Evolutionary conservation across 2,888 invertebrate genomes (phyloP).

Genomic region (Yponomeuta cagnagella): DNA sequence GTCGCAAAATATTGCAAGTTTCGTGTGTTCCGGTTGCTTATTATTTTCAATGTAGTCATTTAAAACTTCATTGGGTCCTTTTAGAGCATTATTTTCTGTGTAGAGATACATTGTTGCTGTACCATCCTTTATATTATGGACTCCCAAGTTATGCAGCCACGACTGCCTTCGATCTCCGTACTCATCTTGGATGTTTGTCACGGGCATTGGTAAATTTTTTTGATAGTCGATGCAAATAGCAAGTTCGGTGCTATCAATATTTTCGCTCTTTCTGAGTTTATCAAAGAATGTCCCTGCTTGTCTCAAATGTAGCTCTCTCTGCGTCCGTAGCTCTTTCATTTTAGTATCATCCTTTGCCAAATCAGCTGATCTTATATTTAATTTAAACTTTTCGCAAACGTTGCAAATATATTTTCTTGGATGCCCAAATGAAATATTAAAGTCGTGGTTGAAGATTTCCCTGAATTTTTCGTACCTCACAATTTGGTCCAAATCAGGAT

Average conservation of each 20-base stretch:
- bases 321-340: background rate
- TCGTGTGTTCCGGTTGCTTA: background rate
- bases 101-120: constrained; percentile 21
- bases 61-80: constrained; percentile 21
- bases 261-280: constrained; percentile 5
- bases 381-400: constrained; percentile 20
- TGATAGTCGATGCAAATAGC: constrained; percentile 16
- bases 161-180: constrained; percentile 20
- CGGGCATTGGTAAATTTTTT: constrained; percentile 21
- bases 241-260: background rate
- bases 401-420: constrained; percentile 22
- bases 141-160: constrained; percentile 21
- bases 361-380: constrained; percentile 16
- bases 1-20: constrained; percentile 18
- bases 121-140: constrained; percentile 19
- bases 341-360: background rate
- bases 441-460: constrained; percentile 22
- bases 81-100: constrained; percentile 18
- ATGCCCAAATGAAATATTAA: constrained; percentile 21
- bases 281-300: constrained; percentile 3
- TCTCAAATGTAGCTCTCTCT: constrained; percentile 10
- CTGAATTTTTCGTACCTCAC: constrained; percentile 16
- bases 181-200: constrained; percentile 21
- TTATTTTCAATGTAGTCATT: constrained; percentile 16
- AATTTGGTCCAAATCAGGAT: background rate